A percentile compares a stretch with the other conserved stretches of the same genome.
These are phyloP conservation scores for Oreochromis niloticus DNA, from an alignment of 2,113 vertebrate species.

Conservation along the genomic window DNA sequence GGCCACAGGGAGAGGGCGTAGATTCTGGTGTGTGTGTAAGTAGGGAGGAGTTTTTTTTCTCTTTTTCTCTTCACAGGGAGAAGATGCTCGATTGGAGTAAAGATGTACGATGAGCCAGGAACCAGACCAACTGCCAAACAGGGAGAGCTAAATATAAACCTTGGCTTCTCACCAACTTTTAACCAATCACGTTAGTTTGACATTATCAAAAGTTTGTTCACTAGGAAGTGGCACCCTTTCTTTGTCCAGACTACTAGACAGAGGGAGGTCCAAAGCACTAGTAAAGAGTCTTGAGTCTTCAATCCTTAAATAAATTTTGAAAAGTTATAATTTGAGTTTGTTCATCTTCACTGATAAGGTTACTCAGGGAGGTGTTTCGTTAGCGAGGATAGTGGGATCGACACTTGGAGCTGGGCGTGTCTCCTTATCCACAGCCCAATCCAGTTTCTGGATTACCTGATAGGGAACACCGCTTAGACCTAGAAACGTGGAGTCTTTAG, in stretches of 20 bases:
- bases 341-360: background rate
- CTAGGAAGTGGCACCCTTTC: background rate
- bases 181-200: accelerated
- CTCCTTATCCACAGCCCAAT: background rate
- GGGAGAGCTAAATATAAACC: background rate
- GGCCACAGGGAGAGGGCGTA: background rate
- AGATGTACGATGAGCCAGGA: background rate
- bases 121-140: background rate
- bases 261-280: background rate
- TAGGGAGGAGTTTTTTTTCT: background rate
- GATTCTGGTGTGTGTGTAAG: background rate
- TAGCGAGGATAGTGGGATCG: background rate
- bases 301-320: background rate
- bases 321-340: background rate
- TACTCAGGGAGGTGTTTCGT: background rate
- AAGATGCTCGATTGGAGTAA: background rate
- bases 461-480: background rate
- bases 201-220: background rate
- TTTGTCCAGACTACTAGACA: background rate
- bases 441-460: background rate
- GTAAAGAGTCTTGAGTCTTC: background rate
- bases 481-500: background rate
- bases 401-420: background rate
- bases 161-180: background rate
- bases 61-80: background rate